phyloP scores from a whole-genome alignment of 2,113 vertebrate species.

The Oceanodroma tethys region DNA sequence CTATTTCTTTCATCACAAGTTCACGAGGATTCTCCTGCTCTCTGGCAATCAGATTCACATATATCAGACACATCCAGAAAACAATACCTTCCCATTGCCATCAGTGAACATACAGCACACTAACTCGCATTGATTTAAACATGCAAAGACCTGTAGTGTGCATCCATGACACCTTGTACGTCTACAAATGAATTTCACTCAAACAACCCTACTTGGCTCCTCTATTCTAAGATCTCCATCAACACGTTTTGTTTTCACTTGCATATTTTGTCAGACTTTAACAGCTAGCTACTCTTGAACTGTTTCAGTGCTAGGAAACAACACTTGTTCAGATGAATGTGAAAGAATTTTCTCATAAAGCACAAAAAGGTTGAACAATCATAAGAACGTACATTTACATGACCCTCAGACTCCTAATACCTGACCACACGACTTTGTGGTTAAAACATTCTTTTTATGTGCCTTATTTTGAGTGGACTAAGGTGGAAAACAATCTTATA shows the following conservation, averaged over 20 bases:
- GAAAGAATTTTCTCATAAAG: not conserved
- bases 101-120: rapidly evolving
- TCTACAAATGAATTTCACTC: not conserved
- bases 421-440: not conserved
- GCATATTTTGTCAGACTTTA: not conserved
- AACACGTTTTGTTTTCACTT: not conserved
- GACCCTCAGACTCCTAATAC: not conserved
- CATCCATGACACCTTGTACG: not conserved
- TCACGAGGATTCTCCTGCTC: not conserved
- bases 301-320: not conserved
- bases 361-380: not conserved
- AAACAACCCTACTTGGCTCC: not conserved
- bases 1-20: not conserved
- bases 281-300: not conserved
- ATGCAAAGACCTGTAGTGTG: not conserved
- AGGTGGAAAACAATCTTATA: not conserved
- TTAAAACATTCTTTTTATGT: not conserved
- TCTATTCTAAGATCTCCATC: not conserved
- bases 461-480: not conserved
- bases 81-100: not conserved
- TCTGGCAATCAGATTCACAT: not conserved
- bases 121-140: not conserved
- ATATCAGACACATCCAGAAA: not conserved
- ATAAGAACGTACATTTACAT: not conserved
- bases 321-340: not conserved